These are phyloP conservation scores for Nymphicus hollandicus DNA, from an alignment of 2,113 vertebrate genomes.

Conservation along the genomic window DNA sequence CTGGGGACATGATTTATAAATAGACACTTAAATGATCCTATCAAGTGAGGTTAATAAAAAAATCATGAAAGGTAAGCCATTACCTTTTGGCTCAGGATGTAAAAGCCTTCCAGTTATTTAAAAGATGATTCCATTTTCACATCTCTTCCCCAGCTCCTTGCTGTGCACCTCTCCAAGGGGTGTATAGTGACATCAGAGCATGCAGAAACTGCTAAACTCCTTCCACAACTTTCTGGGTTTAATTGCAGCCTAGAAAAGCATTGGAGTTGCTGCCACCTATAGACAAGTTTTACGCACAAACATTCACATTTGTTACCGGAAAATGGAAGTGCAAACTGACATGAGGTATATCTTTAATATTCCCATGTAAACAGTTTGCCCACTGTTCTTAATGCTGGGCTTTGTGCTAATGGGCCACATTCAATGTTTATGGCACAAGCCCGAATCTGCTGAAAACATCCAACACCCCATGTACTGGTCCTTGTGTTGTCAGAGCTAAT, in stretches of 20 bases:
- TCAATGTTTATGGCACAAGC: neutral
- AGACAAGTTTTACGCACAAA: neutral
- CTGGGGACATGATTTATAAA: neutral
- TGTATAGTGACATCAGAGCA: neutral
- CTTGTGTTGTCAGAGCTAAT: conserved; percentile 14
- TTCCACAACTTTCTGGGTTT: neutral
- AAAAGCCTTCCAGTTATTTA: neutral
- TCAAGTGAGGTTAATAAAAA: conserved; percentile 10
- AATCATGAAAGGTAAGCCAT: neutral
- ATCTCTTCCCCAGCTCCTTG: neutral
- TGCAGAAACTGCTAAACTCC: neutral
- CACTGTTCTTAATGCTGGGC: neutral
- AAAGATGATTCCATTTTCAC: neutral
- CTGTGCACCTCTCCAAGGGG: neutral
- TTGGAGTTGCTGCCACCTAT: conserved; percentile 57
- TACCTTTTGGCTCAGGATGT: neutral
- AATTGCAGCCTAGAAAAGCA: neutral
- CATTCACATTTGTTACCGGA: neutral
- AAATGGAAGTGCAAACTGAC: neutral
- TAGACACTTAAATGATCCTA: neutral
- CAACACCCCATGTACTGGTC: neutral
- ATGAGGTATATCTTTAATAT: neutral
- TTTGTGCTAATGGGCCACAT: neutral
- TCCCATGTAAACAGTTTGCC: neutral
- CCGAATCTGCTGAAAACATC: neutral